These are phyloP conservation scores for Triops cancriformis DNA, from an alignment of 1,140 invertebrate genomes.

Conservation along the genomic window DNA sequence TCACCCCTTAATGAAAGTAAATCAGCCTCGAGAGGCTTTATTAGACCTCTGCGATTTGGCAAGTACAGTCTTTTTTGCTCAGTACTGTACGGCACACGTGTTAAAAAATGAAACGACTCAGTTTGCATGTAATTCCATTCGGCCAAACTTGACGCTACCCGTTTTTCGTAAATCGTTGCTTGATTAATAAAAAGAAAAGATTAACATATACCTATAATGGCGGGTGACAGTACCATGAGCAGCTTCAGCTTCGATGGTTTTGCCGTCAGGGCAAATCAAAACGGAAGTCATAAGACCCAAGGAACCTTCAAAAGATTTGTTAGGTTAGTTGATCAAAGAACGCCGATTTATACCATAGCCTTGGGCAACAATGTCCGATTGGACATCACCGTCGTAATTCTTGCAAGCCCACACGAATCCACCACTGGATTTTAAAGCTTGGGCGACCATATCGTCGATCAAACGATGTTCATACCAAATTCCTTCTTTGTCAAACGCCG, in stretches of 20 bases:
- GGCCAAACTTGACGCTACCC: neutral
- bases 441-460: constrained; percentile 89
- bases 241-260: constrained; percentile 82
- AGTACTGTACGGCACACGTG: too few relatives aligned
- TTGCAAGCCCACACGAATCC: constrained; percentile 90
- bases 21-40: too few relatives aligned
- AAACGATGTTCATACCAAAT: constrained; percentile 90
- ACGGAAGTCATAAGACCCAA: constrained; percentile 89
- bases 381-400: constrained; percentile 87
- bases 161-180: neutral
- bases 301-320: constrained; percentile 47
- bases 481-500: constrained; percentile 60
- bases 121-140: neutral
- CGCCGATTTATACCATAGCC: constrained; percentile 51
- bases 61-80: too few relatives aligned
- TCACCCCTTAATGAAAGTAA: too few relatives aligned
- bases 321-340: too few relatives aligned
- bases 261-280: constrained; percentile 81
- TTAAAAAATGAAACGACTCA: too few relatives aligned
- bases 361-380: constrained; percentile 80
- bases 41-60: too few relatives aligned
- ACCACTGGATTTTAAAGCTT: constrained; percentile 72
- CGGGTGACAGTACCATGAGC: constrained; percentile 86
- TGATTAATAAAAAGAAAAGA: neutral
- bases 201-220: constrained; percentile 57